These are phyloP conservation scores for Sorex araneus DNA, from an alignment of 2,113 vertebrate genomes.

Conservation along the genomic window DNA sequence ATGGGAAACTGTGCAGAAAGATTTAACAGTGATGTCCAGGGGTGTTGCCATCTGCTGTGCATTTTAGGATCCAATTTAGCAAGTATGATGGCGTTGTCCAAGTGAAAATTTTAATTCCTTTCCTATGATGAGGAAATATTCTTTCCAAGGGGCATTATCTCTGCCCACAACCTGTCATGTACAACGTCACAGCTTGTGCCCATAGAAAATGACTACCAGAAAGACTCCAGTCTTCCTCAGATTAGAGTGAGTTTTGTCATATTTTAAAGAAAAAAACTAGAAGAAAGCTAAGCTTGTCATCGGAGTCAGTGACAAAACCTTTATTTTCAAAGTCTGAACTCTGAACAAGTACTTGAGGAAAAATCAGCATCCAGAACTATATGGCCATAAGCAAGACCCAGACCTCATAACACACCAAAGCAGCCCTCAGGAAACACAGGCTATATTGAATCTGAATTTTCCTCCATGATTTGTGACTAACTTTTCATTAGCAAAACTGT, in stretches of 20 bases:
- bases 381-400: conserved; percentile 3
- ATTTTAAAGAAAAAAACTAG: not conserved
- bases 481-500: not conserved
- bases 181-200: not conserved
- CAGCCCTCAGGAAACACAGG: not conserved
- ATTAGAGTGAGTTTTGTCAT: not conserved
- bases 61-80: not conserved
- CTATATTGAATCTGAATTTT: not conserved
- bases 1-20: not conserved
- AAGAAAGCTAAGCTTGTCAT: not conserved
- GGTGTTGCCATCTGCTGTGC: not conserved
- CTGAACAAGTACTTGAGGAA: conserved; percentile 42
- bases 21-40: not conserved
- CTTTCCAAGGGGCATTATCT: not conserved
- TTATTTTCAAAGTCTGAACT: conserved; percentile 9
- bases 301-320: not conserved
- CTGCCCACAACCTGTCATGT: not conserved
- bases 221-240: not conserved
- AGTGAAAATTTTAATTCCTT: not conserved
- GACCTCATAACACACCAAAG: not conserved
- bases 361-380: conserved; percentile 22
- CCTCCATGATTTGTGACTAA: not conserved
- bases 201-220: not conserved
- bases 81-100: not conserved
- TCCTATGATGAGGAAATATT: not conserved